Conservation (phyloP, 2,888 invertebrate genomes). For the Hemicrepidius hirtus region DNA sequence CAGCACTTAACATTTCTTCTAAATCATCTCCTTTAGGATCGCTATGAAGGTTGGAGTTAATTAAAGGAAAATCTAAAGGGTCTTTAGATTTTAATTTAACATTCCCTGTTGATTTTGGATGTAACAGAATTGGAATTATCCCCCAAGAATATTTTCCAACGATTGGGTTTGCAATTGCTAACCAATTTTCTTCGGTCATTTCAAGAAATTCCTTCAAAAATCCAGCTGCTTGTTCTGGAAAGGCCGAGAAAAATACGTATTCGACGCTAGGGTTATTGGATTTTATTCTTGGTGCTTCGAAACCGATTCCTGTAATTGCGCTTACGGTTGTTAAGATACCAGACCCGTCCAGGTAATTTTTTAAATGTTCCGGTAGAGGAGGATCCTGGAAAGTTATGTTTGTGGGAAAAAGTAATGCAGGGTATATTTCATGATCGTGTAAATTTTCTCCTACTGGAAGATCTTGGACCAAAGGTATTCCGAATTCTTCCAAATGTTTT, state of each 20-base stretch:
- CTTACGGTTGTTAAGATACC: conserved; percentile 8
- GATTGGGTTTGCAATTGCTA: neutral
- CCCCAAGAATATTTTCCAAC: neutral
- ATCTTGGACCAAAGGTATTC: neutral
- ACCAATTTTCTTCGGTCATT: conserved; percentile 8
- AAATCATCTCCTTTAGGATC: conserved; percentile 1
- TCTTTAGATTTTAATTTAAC: conserved; percentile 6
- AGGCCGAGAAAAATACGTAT: conserved; percentile 1
- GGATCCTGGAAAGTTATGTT: neutral
- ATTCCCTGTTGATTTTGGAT: conserved; percentile 17
- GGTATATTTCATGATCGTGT: conserved; percentile 12
- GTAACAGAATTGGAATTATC: conserved; percentile 7
- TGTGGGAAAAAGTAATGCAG: neutral
- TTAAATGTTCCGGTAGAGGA: neutral
- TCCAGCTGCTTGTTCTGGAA: neutral
- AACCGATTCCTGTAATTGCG: conserved; percentile 7
- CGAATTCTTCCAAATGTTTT: conserved; percentile 1
- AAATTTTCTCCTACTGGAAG: conserved; percentile 6
- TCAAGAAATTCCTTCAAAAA: neutral
- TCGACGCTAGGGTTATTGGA: conserved; percentile 10
- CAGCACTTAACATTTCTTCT: conserved; percentile 2
- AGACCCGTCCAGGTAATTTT: neutral
- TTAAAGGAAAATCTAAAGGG: conserved; percentile 12
- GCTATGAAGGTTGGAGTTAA: conserved; percentile 5
- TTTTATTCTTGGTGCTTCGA: conserved; percentile 5